Percentiles rank a stretch among this genome's conserved stretches.
These are phyloP conservation scores for Catocala sponsa DNA, from an alignment of 2,888 invertebrate species.

Conservation along the genomic window DNA sequence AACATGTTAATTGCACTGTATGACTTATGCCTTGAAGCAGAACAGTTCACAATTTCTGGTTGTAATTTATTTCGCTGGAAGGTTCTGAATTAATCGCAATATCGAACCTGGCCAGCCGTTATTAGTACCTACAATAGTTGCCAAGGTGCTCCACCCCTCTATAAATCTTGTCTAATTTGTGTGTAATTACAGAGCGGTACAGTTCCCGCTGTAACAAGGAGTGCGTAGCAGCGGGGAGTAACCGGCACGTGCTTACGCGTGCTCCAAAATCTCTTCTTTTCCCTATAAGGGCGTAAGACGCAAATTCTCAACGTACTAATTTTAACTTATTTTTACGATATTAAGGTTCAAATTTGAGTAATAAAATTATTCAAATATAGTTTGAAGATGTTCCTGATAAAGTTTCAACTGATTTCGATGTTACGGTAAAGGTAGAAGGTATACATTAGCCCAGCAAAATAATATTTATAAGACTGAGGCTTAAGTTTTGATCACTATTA, in stretches of 20 bases:
- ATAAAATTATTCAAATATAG: conserved; percentile 43
- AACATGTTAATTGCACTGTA: conserved; percentile 67
- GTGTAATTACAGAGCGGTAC: conserved; percentile 87
- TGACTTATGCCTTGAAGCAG: conserved; percentile 53
- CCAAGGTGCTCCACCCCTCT: conserved; percentile 87
- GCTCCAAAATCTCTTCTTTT: conserved; percentile 50
- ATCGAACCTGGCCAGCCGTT: conserved; percentile 84
- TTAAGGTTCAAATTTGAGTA: conserved; percentile 46
- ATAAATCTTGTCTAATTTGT: conserved; percentile 89
- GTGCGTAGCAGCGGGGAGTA: conserved; percentile 85
- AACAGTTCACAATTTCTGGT: conserved; percentile 43
- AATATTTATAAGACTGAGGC: conserved; percentile 58
- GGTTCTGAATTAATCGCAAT: conserved; percentile 82
- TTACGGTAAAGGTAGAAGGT: conserved; percentile 67
- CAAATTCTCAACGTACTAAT: conserved; percentile 31
- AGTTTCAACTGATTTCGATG: conserved; percentile 63
- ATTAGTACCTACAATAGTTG: conserved; percentile 86
- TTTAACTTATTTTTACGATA: conserved; percentile 30
- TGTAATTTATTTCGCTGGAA: conserved; percentile 65
- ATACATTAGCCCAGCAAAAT: conserved; percentile 61
- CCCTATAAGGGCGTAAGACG: conserved; percentile 53
- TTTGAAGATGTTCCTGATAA: conserved; percentile 61
- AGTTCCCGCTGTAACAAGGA: conserved; percentile 85
- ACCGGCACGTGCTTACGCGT: conserved; percentile 86
- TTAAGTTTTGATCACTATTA: conserved; percentile 74